phyloP scores from a whole-genome alignment of 1,140 invertebrate species.

The Lucilia cuprina region DNA sequence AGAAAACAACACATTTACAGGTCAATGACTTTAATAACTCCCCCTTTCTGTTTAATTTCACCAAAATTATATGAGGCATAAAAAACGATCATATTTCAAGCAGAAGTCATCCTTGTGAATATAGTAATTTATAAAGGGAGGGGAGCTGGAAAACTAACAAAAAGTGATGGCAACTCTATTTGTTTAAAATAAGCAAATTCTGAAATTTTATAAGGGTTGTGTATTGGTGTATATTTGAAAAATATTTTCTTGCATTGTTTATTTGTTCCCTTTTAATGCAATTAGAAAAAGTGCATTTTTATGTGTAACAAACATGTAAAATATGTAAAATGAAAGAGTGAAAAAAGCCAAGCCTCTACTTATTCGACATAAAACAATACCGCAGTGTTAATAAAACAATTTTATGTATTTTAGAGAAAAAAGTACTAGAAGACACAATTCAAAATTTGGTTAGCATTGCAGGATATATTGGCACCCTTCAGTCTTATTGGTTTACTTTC shows the following conservation, averaged over 20 bases:
- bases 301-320: neutral
- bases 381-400: neutral
- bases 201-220: neutral
- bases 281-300: slow-evolving; percentile 3
- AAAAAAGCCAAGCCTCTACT: neutral
- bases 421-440: too few relatives aligned
- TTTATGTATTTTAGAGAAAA: neutral
- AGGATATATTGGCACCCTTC: too few relatives aligned
- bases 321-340: neutral
- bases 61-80: neutral
- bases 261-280: neutral
- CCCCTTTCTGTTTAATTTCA: neutral
- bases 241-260: neutral
- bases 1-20: neutral
- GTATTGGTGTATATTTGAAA: neutral
- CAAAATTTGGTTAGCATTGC: too few relatives aligned
- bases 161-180: neutral
- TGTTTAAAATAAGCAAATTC: neutral
- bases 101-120: neutral
- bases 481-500: too few relatives aligned
- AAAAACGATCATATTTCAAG: neutral
- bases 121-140: neutral
- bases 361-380: neutral
- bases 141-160: neutral
- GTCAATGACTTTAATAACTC: neutral